Evolutionary conservation across 2,113 vertebrate species (phyloP).

Genomic region (Tinamus guttatus): DNA sequence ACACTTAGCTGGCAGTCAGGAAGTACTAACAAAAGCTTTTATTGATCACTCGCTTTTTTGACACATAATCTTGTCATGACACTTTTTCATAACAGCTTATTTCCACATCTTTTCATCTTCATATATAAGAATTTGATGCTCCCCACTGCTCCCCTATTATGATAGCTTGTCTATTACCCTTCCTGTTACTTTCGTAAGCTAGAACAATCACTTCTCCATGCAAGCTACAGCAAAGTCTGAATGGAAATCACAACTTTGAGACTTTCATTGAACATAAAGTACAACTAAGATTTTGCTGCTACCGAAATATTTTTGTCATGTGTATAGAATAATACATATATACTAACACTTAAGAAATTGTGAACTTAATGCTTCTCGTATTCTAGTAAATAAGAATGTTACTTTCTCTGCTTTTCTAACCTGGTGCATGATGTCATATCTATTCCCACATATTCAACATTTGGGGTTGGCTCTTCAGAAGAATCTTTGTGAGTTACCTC

Average conservation of each 20-base stretch:
- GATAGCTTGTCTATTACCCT: neutral
- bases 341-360: neutral
- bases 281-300: neutral
- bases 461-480: neutral
- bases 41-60: neutral
- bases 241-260: neutral
- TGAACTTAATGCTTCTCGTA: neutral
- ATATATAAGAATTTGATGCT: neutral
- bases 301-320: neutral
- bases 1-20: neutral
- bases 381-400: neutral
- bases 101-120: neutral
- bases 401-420: neutral
- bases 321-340: neutral
- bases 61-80: neutral
- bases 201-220: accelerated
- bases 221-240: neutral
- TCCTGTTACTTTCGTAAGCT: neutral
- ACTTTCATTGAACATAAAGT: neutral
- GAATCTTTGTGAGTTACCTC: neutral
- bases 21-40: neutral
- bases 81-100: neutral
- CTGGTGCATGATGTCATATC: neutral
- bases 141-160: neutral
- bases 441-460: neutral